Conservation (phyloP, 1,140 invertebrate genomes). For the Drosophila setifemur region DNA sequence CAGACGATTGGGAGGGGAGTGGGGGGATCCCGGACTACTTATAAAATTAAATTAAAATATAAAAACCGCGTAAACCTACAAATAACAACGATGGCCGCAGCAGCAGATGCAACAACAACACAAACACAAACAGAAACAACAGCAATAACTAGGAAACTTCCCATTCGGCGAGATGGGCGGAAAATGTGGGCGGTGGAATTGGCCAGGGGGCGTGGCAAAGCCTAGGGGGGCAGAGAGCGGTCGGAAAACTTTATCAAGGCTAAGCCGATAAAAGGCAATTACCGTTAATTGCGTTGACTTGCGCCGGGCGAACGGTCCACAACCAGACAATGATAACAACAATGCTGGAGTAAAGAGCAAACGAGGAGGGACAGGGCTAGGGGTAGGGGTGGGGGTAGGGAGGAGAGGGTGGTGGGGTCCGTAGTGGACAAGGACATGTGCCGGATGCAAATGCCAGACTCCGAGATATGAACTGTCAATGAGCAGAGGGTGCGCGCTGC, state of each 20-base stretch:
- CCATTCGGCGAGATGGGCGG: background rate
- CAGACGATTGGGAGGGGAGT: background rate
- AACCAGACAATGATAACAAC: slow-evolving; percentile 57
- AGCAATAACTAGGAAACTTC: slow-evolving; percentile 28
- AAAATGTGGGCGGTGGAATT: background rate
- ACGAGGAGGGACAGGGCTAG: background rate
- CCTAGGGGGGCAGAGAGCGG: slow-evolving; percentile 15
- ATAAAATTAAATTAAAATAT: slow-evolving; percentile 80
- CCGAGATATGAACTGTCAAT: slow-evolving; percentile 61
- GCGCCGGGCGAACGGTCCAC: slow-evolving; percentile 33
- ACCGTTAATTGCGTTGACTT: slow-evolving; percentile 79
- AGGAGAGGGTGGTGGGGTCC: background rate
- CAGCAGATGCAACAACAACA: slow-evolving; percentile 8
- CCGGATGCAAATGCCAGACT: slow-evolving; percentile 65
- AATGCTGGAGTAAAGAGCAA: slow-evolving; percentile 36
- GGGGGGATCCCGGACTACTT: slow-evolving; percentile 42
- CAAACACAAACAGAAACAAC: too few species aligned
- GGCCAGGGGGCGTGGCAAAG: background rate
- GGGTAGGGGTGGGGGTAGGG: background rate
- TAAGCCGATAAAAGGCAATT: slow-evolving; percentile 81
- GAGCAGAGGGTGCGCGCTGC: slow-evolving; percentile 1
- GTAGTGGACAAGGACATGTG: slow-evolving; percentile 40
- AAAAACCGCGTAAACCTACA: slow-evolving; percentile 76
- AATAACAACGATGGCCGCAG: slow-evolving; percentile 54
- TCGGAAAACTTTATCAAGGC: slow-evolving; percentile 75